Conservation (phyloP, 1,140 invertebrate genomes). For the Drosophila kikkawai region DNA sequence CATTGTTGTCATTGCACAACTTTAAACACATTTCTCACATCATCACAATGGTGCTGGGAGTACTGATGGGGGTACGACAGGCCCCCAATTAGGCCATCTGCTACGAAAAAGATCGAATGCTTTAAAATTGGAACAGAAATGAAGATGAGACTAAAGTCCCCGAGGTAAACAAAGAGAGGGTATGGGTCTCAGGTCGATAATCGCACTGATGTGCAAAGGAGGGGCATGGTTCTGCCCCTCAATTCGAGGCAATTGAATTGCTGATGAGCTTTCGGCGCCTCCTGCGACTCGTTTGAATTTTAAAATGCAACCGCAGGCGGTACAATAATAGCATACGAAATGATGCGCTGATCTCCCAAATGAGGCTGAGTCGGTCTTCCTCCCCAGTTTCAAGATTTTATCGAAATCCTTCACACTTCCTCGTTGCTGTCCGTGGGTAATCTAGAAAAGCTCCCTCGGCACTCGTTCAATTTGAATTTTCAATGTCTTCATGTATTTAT, state of each 20-base stretch:
- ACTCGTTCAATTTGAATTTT: slow-evolving; percentile 70
- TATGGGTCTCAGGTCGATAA: slow-evolving; percentile 48
- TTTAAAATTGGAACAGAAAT: slow-evolving; percentile 6
- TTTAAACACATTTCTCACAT: slow-evolving; percentile 63
- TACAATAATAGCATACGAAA: slow-evolving; percentile 77
- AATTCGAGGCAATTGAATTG: slow-evolving; percentile 72
- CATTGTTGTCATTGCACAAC: slow-evolving; percentile 66
- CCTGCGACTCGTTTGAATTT: slow-evolving; percentile 71
- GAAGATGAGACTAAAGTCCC: slow-evolving; percentile 6
- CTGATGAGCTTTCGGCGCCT: slow-evolving; percentile 74
- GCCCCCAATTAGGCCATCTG: slow-evolving; percentile 51
- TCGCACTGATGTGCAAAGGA: slow-evolving; percentile 46
- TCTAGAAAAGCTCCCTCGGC: slow-evolving; percentile 58
- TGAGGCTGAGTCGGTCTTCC: slow-evolving; percentile 10
- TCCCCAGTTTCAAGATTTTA: not conserved
- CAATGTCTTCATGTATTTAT: slow-evolving; percentile 46
- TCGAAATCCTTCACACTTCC: slow-evolving; percentile 28
- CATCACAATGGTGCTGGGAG: slow-evolving; percentile 24
- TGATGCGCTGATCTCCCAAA: slow-evolving; percentile 65
- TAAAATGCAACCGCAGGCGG: slow-evolving; percentile 71
- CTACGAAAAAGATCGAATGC: slow-evolving; percentile 22
- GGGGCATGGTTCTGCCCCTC: slow-evolving; percentile 10
- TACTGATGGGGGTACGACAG: slow-evolving; percentile 46
- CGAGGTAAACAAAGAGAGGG: slow-evolving; percentile 22
- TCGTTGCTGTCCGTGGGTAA: slow-evolving; percentile 9